Evolutionary conservation across 2,888 invertebrate genomes (phyloP).

Genomic region (Chironomus riparius): DNA sequence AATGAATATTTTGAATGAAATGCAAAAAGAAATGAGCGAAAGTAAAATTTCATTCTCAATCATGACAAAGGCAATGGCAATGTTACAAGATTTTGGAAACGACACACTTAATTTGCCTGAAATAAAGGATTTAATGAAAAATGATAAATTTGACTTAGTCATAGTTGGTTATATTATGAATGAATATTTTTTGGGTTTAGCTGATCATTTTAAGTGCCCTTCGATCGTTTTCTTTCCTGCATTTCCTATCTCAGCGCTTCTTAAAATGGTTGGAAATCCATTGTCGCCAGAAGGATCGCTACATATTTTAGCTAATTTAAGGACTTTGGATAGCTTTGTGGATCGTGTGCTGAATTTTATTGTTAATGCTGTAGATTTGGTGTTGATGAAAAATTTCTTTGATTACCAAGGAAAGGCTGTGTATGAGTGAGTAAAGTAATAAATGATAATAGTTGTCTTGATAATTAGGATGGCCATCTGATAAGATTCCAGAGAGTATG

Average conservation of each 20-base stretch:
- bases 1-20: background rate
- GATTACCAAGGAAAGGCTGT: too few relatives aligned
- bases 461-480: too few relatives aligned
- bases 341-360: too few relatives aligned
- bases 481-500: too few relatives aligned
- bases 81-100: too few relatives aligned
- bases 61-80: too few relatives aligned
- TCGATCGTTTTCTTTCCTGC: constrained; percentile 33
- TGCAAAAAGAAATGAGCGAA: background rate
- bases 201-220: constrained; percentile 37
- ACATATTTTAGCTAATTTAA: too few relatives aligned
- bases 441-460: too few relatives aligned
- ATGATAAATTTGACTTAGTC: constrained; percentile 34
- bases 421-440: too few relatives aligned
- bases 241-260: constrained; percentile 33
- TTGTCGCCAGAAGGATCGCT: too few relatives aligned
- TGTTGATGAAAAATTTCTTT: too few relatives aligned
- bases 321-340: background rate
- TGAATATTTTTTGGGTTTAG: constrained; percentile 37
- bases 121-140: constrained; percentile 28
- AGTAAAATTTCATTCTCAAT: background rate
- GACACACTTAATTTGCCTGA: background rate
- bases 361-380: too few relatives aligned
- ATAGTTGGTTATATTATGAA: constrained; percentile 36
- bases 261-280: constrained; percentile 25